Conservation (phyloP, 2,113 vertebrate genomes). For the Chaetodon auriga region DNA sequence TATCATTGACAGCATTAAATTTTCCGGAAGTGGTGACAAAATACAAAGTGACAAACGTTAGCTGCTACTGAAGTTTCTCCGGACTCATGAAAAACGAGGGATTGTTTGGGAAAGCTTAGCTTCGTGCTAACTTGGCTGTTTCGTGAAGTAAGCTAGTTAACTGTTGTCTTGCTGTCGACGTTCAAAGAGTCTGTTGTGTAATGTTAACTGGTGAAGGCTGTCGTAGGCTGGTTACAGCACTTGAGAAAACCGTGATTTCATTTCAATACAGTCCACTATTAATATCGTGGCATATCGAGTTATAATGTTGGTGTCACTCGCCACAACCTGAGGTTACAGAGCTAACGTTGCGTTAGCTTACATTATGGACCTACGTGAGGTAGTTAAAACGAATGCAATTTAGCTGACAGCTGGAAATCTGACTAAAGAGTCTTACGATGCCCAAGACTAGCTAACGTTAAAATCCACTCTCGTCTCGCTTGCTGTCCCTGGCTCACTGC, state of each 20-base stretch:
- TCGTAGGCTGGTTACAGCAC: not conserved
- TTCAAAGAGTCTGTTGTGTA: not conserved
- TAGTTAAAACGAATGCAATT: not conserved
- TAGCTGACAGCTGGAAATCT: not conserved
- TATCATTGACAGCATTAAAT: not conserved
- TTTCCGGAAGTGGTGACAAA: not conserved
- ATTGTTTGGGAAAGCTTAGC: conserved; percentile 41
- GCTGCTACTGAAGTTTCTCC: not conserved
- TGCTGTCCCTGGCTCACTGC: not conserved
- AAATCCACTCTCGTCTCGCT: not conserved
- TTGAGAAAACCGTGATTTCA: not conserved
- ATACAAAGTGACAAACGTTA: not conserved
- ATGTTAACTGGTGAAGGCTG: too few relatives aligned
- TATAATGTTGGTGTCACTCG: not conserved
- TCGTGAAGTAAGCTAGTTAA: not conserved
- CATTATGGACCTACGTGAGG: not conserved
- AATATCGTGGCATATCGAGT: not conserved
- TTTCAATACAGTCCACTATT: not conserved
- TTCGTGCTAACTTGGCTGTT: conserved; percentile 33
- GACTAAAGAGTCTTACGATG: not conserved
- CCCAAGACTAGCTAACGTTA: fast-evolving
- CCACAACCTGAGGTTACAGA: not conserved
- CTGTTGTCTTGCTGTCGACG: not conserved
- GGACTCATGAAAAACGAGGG: not conserved
- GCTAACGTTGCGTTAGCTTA: conserved; percentile 49